phyloP scores from a whole-genome alignment of 1,140 invertebrate species.

The Venustaconcha ellipsiformis region DNA sequence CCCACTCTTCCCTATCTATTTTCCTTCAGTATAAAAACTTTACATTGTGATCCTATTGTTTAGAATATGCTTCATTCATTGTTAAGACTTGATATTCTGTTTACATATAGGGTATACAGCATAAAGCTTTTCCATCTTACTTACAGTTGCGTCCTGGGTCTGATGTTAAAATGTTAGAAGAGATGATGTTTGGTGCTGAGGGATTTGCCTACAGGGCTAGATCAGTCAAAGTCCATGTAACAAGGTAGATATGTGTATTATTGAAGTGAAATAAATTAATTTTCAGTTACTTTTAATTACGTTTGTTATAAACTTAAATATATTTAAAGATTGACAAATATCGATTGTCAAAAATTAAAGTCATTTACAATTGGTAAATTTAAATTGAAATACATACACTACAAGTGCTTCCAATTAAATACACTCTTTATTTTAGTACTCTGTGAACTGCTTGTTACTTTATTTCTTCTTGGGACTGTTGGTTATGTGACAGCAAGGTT shows the following conservation, averaged over 20 bases:
- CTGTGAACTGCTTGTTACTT: no score
- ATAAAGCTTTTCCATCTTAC: no score
- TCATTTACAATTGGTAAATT: background rate
- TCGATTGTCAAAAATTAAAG: background rate
- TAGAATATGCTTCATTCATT: no score
- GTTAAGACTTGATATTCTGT: no score
- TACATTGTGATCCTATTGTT: no score
- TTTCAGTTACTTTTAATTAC: background rate
- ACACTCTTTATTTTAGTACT: no score
- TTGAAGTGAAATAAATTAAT: background rate
- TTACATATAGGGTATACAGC: no score
- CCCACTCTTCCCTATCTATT: no score
- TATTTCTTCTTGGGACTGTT: no score
- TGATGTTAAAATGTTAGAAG: conserved; percentile 82
- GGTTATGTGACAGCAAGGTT: no score
- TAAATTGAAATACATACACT: background rate
- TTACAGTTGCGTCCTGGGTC: conserved; percentile 63
- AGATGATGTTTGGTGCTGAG: conserved; percentile 91
- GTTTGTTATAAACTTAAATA: background rate
- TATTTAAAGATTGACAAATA: background rate
- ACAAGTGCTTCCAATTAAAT: no score
- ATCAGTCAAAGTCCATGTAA: conserved; percentile 78
- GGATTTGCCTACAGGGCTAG: conserved; percentile 87
- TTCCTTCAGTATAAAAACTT: no score
- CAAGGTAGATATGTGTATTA: conserved; percentile 69